Conservation (phyloP, 1,140 invertebrate species). For the Colletes latitarsis region DNA sequence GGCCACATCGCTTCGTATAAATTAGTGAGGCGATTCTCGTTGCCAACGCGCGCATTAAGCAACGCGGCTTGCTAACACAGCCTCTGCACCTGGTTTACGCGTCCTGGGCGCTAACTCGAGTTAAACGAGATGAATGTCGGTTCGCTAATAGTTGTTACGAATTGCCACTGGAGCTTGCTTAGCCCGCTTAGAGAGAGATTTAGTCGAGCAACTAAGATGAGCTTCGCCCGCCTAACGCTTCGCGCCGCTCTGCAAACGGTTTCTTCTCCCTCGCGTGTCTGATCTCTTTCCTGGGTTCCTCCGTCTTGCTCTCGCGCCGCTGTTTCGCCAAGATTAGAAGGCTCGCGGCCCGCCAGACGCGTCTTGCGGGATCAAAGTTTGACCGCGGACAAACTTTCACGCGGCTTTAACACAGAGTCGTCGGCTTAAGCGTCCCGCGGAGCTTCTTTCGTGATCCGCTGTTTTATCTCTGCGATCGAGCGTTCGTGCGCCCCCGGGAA, state of each 20-base stretch:
- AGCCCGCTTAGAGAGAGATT: constrained; percentile 65
- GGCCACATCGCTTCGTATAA: constrained; percentile 62
- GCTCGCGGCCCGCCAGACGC: constrained; percentile 25
- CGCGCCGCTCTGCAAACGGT: not conserved
- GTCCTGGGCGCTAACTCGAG: constrained; percentile 71
- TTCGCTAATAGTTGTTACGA: constrained; percentile 78
- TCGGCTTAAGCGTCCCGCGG: constrained; percentile 20
- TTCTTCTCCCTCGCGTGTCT: not conserved
- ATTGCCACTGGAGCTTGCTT: constrained; percentile 67
- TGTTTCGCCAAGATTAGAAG: constrained; percentile 60
- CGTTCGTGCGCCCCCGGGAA: no score
- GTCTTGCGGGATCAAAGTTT: constrained; percentile 55
- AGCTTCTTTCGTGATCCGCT: not conserved
- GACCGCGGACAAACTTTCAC: constrained; percentile 37
- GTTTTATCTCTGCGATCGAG: constrained; percentile 12
- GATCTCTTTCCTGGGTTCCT: not conserved
- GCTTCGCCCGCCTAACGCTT: constrained; percentile 36
- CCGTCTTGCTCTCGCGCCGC: not conserved
- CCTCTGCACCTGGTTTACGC: constrained; percentile 64
- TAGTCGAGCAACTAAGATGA: constrained; percentile 67
- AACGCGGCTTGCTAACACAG: constrained; percentile 64
- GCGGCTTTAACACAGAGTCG: not conserved
- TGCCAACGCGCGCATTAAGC: constrained; percentile 63
- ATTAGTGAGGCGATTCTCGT: constrained; percentile 68
- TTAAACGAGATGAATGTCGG: constrained; percentile 78